Percentiles rank a stretch among this genome's conserved stretches.
These are phyloP conservation scores for Galendromus occidentalis DNA, from an alignment of 1,140 invertebrate genomes.

Conservation along the genomic window DNA sequence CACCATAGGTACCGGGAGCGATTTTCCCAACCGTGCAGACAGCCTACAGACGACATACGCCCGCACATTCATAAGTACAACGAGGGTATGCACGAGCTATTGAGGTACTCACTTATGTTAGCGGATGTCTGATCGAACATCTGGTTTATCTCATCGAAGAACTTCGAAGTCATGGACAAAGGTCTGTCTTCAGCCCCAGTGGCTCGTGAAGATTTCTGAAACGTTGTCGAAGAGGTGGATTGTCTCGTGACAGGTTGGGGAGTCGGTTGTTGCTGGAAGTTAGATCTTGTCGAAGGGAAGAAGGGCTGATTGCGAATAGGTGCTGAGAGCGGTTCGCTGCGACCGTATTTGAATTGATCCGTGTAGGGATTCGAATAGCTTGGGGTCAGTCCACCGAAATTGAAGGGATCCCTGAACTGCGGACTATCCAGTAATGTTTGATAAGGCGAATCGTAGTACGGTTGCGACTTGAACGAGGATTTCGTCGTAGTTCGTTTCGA, in stretches of 20 bases:
- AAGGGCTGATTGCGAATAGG: not conserved
- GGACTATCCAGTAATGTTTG: not conserved
- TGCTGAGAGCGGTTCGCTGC: not conserved
- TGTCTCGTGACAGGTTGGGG: not conserved
- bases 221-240: not conserved
- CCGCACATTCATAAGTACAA: not conserved
- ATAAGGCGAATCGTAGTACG: slow-evolving; percentile 4
- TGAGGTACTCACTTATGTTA: slow-evolving; percentile 3
- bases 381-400: not conserved
- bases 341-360: not conserved
- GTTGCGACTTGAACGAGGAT: slow-evolving; percentile 3
- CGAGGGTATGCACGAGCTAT: not conserved
- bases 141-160: slow-evolving; percentile 9
- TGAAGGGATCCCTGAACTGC: not conserved
- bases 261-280: not conserved
- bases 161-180: not conserved
- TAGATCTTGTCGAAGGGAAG: not conserved
- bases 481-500: not conserved
- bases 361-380: not conserved
- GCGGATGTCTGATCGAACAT: slow-evolving; percentile 11
- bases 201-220: not conserved
- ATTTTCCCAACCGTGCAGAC: not conserved
- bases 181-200: not conserved
- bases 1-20: not conserved
- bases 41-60: not conserved